Conservation (phyloP, 2,888 invertebrate species). For the Sminthurides aquaticus region DNA sequence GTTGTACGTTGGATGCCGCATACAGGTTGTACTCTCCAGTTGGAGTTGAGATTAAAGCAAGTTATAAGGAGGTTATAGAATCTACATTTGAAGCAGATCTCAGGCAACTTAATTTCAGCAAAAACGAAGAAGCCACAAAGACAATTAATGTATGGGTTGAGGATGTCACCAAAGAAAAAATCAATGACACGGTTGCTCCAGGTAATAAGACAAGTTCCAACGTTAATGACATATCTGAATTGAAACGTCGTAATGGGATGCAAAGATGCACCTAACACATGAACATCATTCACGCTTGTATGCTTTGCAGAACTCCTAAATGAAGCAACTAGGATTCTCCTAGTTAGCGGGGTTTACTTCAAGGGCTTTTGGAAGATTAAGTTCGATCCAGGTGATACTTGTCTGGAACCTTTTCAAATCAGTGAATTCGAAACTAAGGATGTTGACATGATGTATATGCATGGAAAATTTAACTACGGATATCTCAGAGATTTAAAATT, state of each 20-base stretch:
- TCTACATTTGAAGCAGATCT: constrained; percentile 42
- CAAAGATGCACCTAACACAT: no score
- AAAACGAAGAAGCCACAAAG: constrained; percentile 43
- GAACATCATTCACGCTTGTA: no score
- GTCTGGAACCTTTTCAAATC: not conserved
- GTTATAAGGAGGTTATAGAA: constrained; percentile 33
- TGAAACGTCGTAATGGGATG: no score
- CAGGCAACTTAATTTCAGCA: constrained; percentile 43
- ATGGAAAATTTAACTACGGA: no score
- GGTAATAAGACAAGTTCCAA: no score
- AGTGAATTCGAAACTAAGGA: no score
- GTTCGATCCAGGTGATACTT: not conserved
- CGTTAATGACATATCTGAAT: no score
- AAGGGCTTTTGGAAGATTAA: not conserved
- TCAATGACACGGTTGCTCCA: constrained; percentile 48
- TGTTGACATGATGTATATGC: no score
- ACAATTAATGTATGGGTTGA: constrained; percentile 51
- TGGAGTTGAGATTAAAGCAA: constrained; percentile 32
- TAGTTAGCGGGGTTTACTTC: no score
- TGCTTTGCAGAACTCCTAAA: no score
- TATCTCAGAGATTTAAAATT: no score
- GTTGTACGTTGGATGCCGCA: constrained; percentile 28
- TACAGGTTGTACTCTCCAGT: constrained; percentile 44
- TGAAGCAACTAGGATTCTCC: no score
- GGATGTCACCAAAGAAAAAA: constrained; percentile 48